Percentiles rank a stretch among this genome's conserved stretches.
These are phyloP conservation scores for Brachyhypopomus gauderio DNA, from an alignment of 2,113 vertebrate species.

Conservation along the genomic window DNA sequence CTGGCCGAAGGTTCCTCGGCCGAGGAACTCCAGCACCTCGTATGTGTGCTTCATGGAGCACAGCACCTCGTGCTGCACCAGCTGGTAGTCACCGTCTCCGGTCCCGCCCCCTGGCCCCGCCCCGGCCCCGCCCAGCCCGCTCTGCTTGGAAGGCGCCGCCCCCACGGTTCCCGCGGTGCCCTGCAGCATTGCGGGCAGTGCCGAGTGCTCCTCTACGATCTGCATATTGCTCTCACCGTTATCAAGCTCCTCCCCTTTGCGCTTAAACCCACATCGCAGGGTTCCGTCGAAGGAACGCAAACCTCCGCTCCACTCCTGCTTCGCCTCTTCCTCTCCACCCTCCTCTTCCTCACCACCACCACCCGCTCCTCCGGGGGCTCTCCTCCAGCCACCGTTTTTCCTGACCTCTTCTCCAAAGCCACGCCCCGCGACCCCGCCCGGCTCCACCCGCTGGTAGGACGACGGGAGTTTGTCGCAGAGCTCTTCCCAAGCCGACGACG, in stretches of 20 bases:
- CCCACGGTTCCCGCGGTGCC: slow-evolving; percentile 78
- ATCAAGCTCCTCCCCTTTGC: slow-evolving; percentile 83
- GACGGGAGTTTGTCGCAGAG: slow-evolving; percentile 61
- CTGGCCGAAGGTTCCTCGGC: slow-evolving; percentile 96
- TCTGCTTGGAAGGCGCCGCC: slow-evolving; percentile 73
- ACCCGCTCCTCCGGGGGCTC: slow-evolving; percentile 43
- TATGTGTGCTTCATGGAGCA: slow-evolving; percentile 94
- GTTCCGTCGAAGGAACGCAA: slow-evolving; percentile 71
- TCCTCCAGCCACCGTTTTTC: slow-evolving; percentile 43
- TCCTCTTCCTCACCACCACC: slow-evolving; percentile 45
- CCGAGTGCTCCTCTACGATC: slow-evolving; percentile 90
- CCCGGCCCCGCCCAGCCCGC: slow-evolving; percentile 67
- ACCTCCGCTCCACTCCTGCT: slow-evolving; percentile 59
- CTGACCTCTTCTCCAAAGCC: slow-evolving; percentile 25
- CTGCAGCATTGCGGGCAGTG: slow-evolving; percentile 91
- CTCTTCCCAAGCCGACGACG: slow-evolving; percentile 75
- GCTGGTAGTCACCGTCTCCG: slow-evolving; percentile 92
- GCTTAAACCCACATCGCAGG: slow-evolving; percentile 88
- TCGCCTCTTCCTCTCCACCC: slow-evolving; percentile 22
- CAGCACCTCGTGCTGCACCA: slow-evolving; percentile 94
- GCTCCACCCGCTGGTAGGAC: slow-evolving; percentile 49
- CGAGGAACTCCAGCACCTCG: slow-evolving; percentile 94
- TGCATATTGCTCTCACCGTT: slow-evolving; percentile 84
- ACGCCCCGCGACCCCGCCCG: slow-evolving; percentile 50
- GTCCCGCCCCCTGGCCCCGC: slow-evolving; percentile 63